phyloP scores from a whole-genome alignment of 1,140 invertebrate genomes.

The Drosophila saltans region DNA sequence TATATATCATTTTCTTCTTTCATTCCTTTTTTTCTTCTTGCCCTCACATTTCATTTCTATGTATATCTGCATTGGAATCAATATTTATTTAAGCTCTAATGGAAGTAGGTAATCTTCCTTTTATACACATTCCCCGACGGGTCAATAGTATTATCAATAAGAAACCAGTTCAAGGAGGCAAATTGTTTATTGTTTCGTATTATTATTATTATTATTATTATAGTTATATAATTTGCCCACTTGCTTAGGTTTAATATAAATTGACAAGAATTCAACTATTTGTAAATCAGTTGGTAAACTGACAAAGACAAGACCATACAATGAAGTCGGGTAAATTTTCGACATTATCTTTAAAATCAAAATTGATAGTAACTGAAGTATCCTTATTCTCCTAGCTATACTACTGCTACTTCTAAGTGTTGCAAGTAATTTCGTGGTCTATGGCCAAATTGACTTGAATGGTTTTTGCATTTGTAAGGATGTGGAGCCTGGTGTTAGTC shows the following conservation, averaged over 20 bases:
- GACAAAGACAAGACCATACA: slow-evolving; percentile 20
- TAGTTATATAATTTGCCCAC: slow-evolving; percentile 8
- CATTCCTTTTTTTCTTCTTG: neutral
- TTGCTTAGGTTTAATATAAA: slow-evolving; percentile 28
- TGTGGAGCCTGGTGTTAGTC: slow-evolving; percentile 21
- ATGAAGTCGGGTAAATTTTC: slow-evolving; percentile 43
- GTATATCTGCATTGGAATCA: slow-evolving; percentile 10
- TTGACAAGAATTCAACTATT: neutral
- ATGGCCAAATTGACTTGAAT: slow-evolving; percentile 12
- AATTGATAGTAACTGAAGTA: neutral
- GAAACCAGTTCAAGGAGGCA: slow-evolving; percentile 19
- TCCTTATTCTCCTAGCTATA: slow-evolving; percentile 22
- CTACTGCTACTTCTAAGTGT: slow-evolving; percentile 17
- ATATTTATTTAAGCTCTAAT: neutral
- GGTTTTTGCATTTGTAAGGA: slow-evolving; percentile 38
- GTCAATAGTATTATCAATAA: slow-evolving; percentile 40
- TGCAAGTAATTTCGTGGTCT: neutral
- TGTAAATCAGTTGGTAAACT: slow-evolving; percentile 16
- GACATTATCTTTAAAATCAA: neutral
- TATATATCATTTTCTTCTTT: too few relatives aligned
- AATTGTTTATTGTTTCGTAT: neutral
- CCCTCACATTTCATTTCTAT: slow-evolving; percentile 11
- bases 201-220: neutral
- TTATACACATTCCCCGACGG: neutral
- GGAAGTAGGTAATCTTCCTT: slow-evolving; percentile 2